Base-by-base conservation (phyloP, 2,113 vertebrate genomes). In the Podocnemis expansa region DNA sequence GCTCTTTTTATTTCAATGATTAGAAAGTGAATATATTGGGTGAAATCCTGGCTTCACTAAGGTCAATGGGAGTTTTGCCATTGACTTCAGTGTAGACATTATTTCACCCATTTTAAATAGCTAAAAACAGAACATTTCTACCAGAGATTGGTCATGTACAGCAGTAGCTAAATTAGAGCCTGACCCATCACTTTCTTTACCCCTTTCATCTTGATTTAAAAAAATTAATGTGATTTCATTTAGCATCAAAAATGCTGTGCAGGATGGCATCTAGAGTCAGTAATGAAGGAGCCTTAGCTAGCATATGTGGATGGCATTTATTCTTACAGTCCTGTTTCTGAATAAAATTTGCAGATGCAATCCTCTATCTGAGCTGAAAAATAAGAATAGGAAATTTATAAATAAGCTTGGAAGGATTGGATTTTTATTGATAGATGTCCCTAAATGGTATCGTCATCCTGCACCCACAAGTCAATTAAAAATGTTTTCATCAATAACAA, bases 251-350 rank as follows among this genome's bases (percentile, higher is more conserved):
- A 47, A 47, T 10, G 10, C 10, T 6, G 47, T 47, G 10, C 47
- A 10, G 43, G 76, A 81, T 76, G 43, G 3, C 17, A 76, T 88
- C 54, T 13, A 89, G 83, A 94, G 31, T 67, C 34, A 19, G 4
- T 67, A 67, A 67, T 2, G 6, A 67, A 70, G 29, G 54, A 22
- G 21, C 2, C 2, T 24, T 3, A 27, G 56, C 63, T 91, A n/a
- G 13, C 90, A 54, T 43, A 95, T n/a, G 78, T 94, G 84, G n/a
- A 41, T 93, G 80, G 84, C 16, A 84, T 94, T 91, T 89, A 60
- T 70, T 89, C 43, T 76, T 95, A 84, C 14, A 67, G 17, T 85
- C 41, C 7, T 51, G 19, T 90, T 94, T 85, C 41, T 91, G 49
- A 95, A 49, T 13, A 94, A 95, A 89, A 56, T 19, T 91, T 93